Conservation (phyloP, 2,113 vertebrate species). For the Melospiza georgiana region DNA sequence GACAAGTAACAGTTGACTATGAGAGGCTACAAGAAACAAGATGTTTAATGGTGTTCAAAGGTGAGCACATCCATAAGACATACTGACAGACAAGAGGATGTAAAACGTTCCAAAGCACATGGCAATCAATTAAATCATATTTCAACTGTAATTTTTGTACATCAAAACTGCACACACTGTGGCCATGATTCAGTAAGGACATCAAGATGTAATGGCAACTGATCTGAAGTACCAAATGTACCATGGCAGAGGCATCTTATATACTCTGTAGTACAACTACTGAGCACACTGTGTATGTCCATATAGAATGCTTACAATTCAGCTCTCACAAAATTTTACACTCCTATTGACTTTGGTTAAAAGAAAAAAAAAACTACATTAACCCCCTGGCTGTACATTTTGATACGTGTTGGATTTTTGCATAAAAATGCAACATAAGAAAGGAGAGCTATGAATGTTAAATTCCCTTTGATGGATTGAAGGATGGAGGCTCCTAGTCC, state of each 20-base stretch:
- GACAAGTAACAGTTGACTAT: not conserved
- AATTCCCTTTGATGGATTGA: not conserved
- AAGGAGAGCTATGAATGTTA: not conserved
- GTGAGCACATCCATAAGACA: conserved; percentile 16
- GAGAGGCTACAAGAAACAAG: conserved; percentile 32
- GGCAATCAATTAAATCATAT: not conserved
- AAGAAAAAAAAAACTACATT: not conserved
- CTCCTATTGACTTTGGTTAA: not conserved
- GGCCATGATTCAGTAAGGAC: not conserved
- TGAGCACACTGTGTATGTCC: not conserved
- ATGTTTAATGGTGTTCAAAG: not conserved
- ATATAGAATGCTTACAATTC: not conserved
- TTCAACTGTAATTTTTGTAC: not conserved
- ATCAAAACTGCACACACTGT: not conserved
- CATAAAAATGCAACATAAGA: accelerated
- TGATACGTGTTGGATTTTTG: not conserved
- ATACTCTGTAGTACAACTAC: not conserved
- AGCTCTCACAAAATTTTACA: not conserved
- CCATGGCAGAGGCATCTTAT: accelerated
- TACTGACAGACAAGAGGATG: not conserved
- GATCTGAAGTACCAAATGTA: not conserved
- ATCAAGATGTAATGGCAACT: not conserved
- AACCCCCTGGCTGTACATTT: not conserved
- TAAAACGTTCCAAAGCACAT: not conserved
- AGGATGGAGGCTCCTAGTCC: not conserved